phyloP scores from a whole-genome alignment of 2,797 vertebrate species.

The Valencia hispanica region DNA sequence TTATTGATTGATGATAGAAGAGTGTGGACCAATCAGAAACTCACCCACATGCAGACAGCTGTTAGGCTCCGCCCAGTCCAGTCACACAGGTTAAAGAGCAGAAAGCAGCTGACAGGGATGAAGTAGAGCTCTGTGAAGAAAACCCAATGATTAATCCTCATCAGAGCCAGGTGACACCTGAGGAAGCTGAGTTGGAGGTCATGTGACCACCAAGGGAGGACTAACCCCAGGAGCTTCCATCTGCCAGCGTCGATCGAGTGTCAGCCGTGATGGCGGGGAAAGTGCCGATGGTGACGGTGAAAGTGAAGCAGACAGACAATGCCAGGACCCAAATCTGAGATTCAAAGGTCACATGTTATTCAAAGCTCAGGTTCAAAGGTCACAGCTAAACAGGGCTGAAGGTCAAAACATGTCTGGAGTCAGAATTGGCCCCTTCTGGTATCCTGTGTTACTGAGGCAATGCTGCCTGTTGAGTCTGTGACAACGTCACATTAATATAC shows the following conservation, averaged over 20 bases:
- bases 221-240: constrained; percentile 76
- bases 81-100: constrained; percentile 92
- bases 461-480: too few relatives aligned
- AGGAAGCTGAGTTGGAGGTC: neutral
- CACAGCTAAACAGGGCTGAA: neutral
- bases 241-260: constrained; percentile 59
- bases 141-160: neutral
- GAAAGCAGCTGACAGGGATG: constrained; percentile 89
- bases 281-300: constrained; percentile 83
- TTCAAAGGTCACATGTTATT: constrained; percentile 15
- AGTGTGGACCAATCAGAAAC: constrained; percentile 38
- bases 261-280: constrained; percentile 85
- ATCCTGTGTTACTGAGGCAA: too few relatives aligned
- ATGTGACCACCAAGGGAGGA: neutral
- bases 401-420: too few relatives aligned
- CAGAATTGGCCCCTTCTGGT: too few relatives aligned
- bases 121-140: constrained; percentile 80
- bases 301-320: constrained; percentile 82
- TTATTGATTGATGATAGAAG: neutral
- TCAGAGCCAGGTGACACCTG: neutral
- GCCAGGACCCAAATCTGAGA: constrained; percentile 85
- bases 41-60: constrained; percentile 88
- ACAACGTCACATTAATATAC: too few relatives aligned
- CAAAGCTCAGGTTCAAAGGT: constrained; percentile 8
- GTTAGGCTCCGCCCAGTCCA: constrained; percentile 91